Evolutionary conservation across 2,888 invertebrate species (phyloP), one percentile per base, ranked within the genome.

Genomic region (Lasiommata megera): DNA sequence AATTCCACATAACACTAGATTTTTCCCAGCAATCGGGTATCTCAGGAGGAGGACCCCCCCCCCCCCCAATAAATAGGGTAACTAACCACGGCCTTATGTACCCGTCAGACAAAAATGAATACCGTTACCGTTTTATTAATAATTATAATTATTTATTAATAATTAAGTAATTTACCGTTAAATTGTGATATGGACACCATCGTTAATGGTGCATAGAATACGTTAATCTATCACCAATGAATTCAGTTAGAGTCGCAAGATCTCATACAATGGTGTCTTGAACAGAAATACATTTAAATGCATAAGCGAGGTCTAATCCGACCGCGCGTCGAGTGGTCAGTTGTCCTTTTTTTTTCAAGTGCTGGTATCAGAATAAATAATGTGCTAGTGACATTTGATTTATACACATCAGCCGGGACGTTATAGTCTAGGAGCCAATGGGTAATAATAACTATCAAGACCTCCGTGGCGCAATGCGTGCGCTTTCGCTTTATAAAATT

Each of bases 241-340:
- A 43, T 41, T 54, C 40, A 41, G 54, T 56, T 31, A n/a, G 14
- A 31, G 16, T 46, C 16, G 16, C n/a, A 36, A 48, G 43, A 54
- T 31, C 14, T 11, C 28, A 34, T 55, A 62, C 52, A 60, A 61
- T 58, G 46, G 41, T 43, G 43, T 51, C 36, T 12, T 36, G 17
- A 14, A 40, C 70, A 70, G 68, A 69, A 71, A 76, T 71, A 64
- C 68, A 76, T 77, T 80, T 77, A 74, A 78, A 79, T 79, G 80
- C 80, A 80, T 74, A 79, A 78, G 77, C 81, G 71, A 73, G 71
- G 78, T 73, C 80, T 82, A 88, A 88, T 88, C 80, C 79, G 62
- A 82, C 84, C 85, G 70, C 80, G 78, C 74, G 65, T 83, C 73
- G 75, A 87, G 87, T 80, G 79, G 67, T 43, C 67, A 66, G 74